Evolutionary conservation across 1,140 invertebrate species (phyloP).

Genomic region (Telenomus remus): DNA sequence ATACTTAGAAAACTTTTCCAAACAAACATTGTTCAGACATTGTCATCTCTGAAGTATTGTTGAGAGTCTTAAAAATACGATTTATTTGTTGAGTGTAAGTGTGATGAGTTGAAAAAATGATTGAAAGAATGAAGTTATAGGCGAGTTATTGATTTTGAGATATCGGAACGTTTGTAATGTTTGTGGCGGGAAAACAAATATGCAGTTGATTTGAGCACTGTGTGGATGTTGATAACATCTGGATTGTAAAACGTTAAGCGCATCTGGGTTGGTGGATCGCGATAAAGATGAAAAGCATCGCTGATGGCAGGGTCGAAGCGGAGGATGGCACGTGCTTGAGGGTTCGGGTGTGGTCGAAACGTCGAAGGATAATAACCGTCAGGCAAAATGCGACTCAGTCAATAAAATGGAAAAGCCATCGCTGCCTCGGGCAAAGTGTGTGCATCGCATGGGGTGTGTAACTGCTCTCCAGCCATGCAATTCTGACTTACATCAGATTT

Average conservation of each 20-base stretch:
- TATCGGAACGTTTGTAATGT: conserved; percentile 30
- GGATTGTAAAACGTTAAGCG: conserved; percentile 32
- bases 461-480: neutral
- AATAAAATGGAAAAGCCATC: conserved; percentile 60
- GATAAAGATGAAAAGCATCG: conserved; percentile 58
- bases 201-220: conserved; percentile 38
- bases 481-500: neutral
- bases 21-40: too few relatives aligned
- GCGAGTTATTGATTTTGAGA: conserved; percentile 32
- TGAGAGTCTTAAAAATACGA: too few relatives aligned
- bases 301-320: conserved; percentile 46
- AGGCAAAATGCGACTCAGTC: conserved; percentile 36
- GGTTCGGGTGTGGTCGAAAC: conserved; percentile 66
- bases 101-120: neutral
- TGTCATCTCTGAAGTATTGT: too few relatives aligned
- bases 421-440: conserved; percentile 49
- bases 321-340: conserved; percentile 59
- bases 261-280: conserved; percentile 51
- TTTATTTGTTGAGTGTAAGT: neutral
- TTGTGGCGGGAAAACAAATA: conserved; percentile 50
- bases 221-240: conserved; percentile 45
- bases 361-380: conserved; percentile 64
- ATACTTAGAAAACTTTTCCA: too few relatives aligned
- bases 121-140: conserved; percentile 22
- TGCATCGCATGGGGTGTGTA: neutral